Conservation (phyloP, 35 echinoderm and acorn worm species). For the Eucidaris tribuloides region DNA sequence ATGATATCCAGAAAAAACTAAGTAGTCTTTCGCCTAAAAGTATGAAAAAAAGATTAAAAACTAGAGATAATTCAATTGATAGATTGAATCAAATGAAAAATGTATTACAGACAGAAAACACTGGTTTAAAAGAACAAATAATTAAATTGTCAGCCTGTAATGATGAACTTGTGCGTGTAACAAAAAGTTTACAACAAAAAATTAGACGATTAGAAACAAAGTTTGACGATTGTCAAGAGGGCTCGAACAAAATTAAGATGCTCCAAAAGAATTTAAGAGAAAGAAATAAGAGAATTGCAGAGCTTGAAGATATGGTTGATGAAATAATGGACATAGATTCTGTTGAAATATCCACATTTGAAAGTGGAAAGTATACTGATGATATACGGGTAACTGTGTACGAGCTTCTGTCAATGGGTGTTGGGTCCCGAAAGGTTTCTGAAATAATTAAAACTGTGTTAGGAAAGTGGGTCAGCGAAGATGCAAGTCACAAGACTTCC, state of each 20-base stretch:
- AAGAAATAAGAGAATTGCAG: slow-evolving; percentile 27
- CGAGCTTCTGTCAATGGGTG: slow-evolving; percentile 67
- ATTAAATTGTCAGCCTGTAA: not conserved
- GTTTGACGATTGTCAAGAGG: not conserved
- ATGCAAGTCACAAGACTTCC: slow-evolving; percentile 41
- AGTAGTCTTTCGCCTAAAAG: not conserved
- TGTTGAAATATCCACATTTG: slow-evolving; percentile 25
- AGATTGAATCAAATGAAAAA: not conserved
- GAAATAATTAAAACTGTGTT: slow-evolving; percentile 55
- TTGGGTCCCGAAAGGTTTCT: slow-evolving; percentile 47
- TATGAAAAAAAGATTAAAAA: slow-evolving; percentile 12
- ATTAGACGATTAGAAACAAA: not conserved
- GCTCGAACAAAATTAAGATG: not conserved
- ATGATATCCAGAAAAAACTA: not conserved
- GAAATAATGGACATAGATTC: slow-evolving; percentile 23
- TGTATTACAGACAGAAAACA: not conserved
- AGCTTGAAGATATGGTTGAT: slow-evolving; percentile 27
- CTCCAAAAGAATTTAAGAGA: not conserved
- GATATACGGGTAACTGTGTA: slow-evolving; percentile 31
- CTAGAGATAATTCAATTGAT: not conserved
- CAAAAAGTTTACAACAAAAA: not conserved
- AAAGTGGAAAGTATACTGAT: slow-evolving; percentile 59
- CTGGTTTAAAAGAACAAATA: not conserved
- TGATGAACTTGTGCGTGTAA: not conserved
- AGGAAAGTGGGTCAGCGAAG: slow-evolving; percentile 12